Base-by-base conservation (phyloP, 2,888 invertebrate genomes). In the Eristalis intricaria region DNA sequence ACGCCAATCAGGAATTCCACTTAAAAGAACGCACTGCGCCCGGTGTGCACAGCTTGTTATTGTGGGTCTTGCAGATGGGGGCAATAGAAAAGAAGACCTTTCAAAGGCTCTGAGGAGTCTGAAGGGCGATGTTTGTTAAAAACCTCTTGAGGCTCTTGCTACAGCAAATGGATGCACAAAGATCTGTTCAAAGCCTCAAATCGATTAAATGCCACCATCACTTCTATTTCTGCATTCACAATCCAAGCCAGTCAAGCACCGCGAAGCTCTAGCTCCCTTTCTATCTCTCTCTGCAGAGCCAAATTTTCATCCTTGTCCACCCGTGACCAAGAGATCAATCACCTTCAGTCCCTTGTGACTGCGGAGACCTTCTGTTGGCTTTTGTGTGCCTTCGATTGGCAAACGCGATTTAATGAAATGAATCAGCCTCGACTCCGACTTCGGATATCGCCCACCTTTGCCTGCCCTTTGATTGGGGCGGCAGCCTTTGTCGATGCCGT, bases 401-500 rank as follows among this genome's bases (percentile, higher is more conserved):
- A 50, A 50, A 50, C 19, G 19, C 50, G 50, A 50, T 56, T 84
- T 66, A 80, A 84, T 80, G 80, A 80, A 84, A 64, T 75, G 79
- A 75, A 65, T 65, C 50, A 19, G 19, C 50, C 8, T 19, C 50
- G 26, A 60, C 11, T 26, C 11, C 60, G 60, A 60, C 60, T 23
- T 3, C 22, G 32, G 32, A 32, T 1, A 32, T 1, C 2, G n/a
- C 79, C 70, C 75, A 38, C n/a, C 8, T 8, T 40, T 29, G 43
- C 60, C 29, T 15, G 2, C 29, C 19, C 32, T 68, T 76, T 81
- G 50, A 63, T 76, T 85, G 43, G 29, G 23, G 15, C 11, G 3
- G 19, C 65, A 71, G 58, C 76, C 84, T 84, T 80, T 84, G 85
- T 75, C 75, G 69, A 74, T 75, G 23, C 35, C 50, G 19, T 50